Evolutionary conservation across 2,113 vertebrate genomes (phyloP).

Genomic region (Ameiurus melas): DNA sequence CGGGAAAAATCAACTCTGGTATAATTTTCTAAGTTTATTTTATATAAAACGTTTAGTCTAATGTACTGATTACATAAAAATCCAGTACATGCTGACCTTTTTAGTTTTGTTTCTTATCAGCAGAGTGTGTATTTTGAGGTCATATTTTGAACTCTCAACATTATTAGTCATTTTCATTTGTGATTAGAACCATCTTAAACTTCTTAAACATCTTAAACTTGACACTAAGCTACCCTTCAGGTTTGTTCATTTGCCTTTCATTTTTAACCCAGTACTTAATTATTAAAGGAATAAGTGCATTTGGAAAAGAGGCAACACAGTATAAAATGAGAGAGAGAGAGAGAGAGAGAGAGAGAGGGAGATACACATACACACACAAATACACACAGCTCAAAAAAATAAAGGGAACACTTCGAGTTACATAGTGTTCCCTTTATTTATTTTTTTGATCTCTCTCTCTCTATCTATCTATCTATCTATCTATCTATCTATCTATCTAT

Average conservation of each 20-base stretch:
- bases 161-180: slow-evolving; percentile 19
- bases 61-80: not conserved
- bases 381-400: too few species aligned
- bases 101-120: not conserved
- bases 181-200: not conserved
- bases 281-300: not conserved
- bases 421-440: too few species aligned
- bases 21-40: not conserved
- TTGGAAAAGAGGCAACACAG: not conserved
- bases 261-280: not conserved
- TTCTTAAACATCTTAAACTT: not conserved
- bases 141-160: not conserved
- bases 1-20: not conserved
- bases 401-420: too few species aligned
- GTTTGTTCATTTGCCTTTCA: not conserved
- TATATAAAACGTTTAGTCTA: not conserved
- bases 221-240: not conserved
- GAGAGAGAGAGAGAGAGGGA: too few species aligned
- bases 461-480: too few species aligned
- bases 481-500: too few species aligned
- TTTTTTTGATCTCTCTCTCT: too few species aligned
- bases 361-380: too few species aligned
- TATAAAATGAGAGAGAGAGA: not conserved
- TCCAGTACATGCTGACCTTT: not conserved
- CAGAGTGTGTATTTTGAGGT: not conserved